A percentile compares a stretch with the other conserved stretches of the same genome.
Conservation (phyloP, 2,797 vertebrate species). For the Acestrorhynchus altus region DNA sequence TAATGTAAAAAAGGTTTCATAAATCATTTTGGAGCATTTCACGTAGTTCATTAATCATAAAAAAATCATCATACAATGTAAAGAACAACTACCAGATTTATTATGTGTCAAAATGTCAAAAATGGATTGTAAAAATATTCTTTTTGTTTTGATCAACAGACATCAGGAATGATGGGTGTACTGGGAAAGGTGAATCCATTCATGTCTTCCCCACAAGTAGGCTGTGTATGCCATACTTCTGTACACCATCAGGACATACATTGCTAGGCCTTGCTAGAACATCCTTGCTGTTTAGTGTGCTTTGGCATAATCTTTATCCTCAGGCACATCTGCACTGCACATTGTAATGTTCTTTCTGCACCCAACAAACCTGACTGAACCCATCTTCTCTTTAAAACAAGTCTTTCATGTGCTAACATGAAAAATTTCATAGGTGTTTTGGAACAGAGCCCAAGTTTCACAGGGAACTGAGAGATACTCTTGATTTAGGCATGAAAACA, state of each 20-base stretch:
- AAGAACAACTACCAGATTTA: too few relatives aligned
- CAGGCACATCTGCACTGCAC: neutral
- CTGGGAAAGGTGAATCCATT: slow-evolving; percentile 73
- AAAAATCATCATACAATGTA: too few relatives aligned
- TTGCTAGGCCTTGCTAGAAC: too few relatives aligned
- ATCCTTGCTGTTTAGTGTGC: neutral
- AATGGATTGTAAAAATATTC: too few relatives aligned
- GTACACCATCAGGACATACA: neutral
- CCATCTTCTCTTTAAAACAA: neutral
- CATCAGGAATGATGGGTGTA: slow-evolving; percentile 61
- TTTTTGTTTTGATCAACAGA: slow-evolving; percentile 46
- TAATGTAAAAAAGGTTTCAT: too few relatives aligned
- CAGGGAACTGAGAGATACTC: too few relatives aligned
- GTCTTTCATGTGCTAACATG: neutral
- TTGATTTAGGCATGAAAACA: too few relatives aligned
- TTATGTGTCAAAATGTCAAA: too few relatives aligned
- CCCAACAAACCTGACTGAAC: neutral
- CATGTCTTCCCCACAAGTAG: slow-evolving; percentile 65
- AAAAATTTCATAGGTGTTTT: neutral
- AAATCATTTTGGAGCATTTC: too few relatives aligned
- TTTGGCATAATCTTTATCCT: neutral
- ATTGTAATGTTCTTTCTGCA: neutral
- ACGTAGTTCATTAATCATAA: too few relatives aligned
- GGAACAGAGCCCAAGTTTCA: neutral
- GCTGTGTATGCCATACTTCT: neutral